Evolutionary conservation across 2,797 vertebrate genomes (phyloP).

Genomic region (Poeciliopsis infans): DNA sequence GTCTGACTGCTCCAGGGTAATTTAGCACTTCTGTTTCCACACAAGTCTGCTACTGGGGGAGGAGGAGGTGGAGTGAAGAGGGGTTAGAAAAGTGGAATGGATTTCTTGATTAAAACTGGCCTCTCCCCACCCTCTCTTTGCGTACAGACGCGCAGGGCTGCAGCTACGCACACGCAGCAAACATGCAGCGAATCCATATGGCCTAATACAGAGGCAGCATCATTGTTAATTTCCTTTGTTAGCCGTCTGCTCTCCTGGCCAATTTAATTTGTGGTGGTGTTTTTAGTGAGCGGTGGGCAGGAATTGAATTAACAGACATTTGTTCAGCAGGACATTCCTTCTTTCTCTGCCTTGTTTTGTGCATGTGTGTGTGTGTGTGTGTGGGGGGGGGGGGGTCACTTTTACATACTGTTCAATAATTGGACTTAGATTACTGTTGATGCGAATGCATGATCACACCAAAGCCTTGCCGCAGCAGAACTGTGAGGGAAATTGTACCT

Average conservation of each 20-base stretch:
- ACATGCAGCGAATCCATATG: conserved; percentile 85
- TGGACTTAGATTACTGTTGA: conserved; percentile 82
- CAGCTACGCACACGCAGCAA: conserved; percentile 68
- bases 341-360: conserved; percentile 46
- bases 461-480: conserved; percentile 37
- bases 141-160: conserved; percentile 66
- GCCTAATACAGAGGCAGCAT: conserved; percentile 82
- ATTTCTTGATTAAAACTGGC: conserved; percentile 87
- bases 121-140: conserved; percentile 65
- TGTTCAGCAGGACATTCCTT: conserved; percentile 70
- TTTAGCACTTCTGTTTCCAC: conserved; percentile 81
- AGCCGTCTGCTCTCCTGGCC: conserved; percentile 78
- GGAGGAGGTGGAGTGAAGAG: conserved; percentile 66
- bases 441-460: conserved; percentile 82
- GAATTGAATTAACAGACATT: conserved; percentile 84
- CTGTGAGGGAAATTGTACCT: conserved; percentile 31
- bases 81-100: conserved; percentile 82
- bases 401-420: conserved; percentile 81
- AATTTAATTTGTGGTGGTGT: conserved; percentile 86
- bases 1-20: conserved; percentile 84
- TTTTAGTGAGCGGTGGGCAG: conserved; percentile 69
- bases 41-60: conserved; percentile 68
- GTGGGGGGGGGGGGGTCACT: conserved; percentile 65
- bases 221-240: conserved; percentile 87
- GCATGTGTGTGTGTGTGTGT: conserved; percentile 40